Evolutionary conservation across 2,888 invertebrate genomes (phyloP).

Genomic region (Coelinius sp.): DNA sequence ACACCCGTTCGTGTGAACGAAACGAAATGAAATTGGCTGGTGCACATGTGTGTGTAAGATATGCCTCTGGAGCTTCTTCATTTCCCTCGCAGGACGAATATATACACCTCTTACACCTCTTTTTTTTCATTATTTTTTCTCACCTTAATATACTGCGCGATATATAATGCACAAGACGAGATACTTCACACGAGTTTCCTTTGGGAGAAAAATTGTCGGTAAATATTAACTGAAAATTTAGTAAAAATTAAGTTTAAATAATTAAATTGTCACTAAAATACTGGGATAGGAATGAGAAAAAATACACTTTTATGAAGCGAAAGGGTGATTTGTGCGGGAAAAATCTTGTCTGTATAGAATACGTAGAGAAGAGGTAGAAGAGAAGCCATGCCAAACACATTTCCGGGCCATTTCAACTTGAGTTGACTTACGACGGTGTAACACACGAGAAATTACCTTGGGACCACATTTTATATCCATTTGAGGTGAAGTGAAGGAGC

Average conservation of each 20-base stretch:
- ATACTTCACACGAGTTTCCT: too few species aligned
- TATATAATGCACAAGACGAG: too few species aligned
- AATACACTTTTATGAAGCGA: too few species aligned
- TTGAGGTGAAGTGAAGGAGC: not conserved
- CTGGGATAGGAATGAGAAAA: too few species aligned
- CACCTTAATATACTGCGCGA: not conserved
- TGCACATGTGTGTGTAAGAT: conserved; percentile 10
- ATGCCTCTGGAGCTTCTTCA: not conserved
- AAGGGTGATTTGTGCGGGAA: too few species aligned
- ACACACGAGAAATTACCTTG: not conserved
- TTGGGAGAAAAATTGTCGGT: too few species aligned
- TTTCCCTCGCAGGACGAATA: not conserved
- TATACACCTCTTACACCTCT: not conserved
- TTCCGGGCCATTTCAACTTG: not conserved
- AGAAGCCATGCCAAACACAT: not conserved
- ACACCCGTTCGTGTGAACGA: conserved; percentile 15
- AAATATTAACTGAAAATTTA: too few species aligned
- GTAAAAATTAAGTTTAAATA: too few species aligned
- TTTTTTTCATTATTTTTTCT: not conserved
- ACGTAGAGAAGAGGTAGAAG: too few species aligned
- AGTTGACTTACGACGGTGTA: not conserved
- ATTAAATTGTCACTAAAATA: too few species aligned
- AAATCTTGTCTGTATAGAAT: too few species aligned
- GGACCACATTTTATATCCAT: conserved; percentile 11
- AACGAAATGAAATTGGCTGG: conserved; percentile 24